Percentiles rank a stretch among this genome's conserved stretches.
phyloP scores from a whole-genome alignment of 2,113 vertebrate genomes.

The Gallinago jamesoni region DNA sequence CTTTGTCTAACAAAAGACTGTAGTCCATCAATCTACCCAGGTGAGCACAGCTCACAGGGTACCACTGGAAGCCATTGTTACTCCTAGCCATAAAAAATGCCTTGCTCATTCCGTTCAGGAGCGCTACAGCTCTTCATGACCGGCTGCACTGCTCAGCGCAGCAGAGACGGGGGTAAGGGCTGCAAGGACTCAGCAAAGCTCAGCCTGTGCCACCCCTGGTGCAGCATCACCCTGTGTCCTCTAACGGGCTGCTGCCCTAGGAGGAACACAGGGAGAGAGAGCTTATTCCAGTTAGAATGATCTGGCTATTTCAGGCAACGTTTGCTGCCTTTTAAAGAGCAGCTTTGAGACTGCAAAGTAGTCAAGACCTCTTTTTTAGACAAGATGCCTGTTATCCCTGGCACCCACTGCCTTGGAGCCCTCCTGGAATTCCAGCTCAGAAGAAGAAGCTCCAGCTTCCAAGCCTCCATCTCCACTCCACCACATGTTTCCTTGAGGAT shows the following conservation, averaged over 20 bases:
- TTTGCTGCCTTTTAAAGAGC: not conserved
- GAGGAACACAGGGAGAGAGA: not conserved
- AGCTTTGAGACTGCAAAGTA: not conserved
- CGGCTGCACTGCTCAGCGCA: not conserved
- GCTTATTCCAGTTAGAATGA: not conserved
- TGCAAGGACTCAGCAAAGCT: not conserved
- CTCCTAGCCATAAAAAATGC: not conserved
- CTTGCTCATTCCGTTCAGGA: not conserved
- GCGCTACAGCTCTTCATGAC: not conserved
- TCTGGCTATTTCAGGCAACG: not conserved
- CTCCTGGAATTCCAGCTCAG: not conserved
- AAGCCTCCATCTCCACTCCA: not conserved
- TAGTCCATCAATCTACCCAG: not conserved
- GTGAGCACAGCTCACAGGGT: not conserved
- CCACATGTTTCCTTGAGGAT: not conserved
- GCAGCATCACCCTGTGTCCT: not conserved
- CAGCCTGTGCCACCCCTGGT: fast-evolving
- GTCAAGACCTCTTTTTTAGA: not conserved
- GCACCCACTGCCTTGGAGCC: not conserved
- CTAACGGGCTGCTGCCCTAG: not conserved
- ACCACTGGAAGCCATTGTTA: not conserved
- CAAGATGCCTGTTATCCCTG: fast-evolving
- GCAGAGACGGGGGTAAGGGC: not conserved
- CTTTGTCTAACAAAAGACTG: not conserved
- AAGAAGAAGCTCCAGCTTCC: not conserved